Evolutionary conservation across 2,888 invertebrate species (phyloP).

Genomic region (Cylloceria caligata): DNA sequence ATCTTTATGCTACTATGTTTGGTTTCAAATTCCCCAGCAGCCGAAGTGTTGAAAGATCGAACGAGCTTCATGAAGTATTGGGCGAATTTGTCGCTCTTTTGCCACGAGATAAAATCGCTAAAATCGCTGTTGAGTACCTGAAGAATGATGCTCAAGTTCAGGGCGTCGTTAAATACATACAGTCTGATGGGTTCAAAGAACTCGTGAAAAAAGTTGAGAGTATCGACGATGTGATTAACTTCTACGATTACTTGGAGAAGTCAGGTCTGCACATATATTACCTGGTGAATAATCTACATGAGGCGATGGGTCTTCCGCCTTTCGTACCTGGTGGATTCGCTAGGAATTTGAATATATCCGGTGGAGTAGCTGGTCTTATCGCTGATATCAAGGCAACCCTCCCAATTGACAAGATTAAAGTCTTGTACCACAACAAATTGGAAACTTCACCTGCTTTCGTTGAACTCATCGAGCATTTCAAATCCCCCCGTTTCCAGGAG

Average conservation of each 20-base stretch:
- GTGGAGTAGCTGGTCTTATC: slow-evolving; percentile 6
- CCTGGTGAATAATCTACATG: not conserved
- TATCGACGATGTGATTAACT: not conserved
- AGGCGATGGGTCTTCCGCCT: not conserved
- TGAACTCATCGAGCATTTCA: not conserved
- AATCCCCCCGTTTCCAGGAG: not conserved
- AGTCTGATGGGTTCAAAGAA: not conserved
- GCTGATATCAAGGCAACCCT: not conserved
- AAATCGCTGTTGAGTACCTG: not conserved
- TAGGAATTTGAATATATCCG: not conserved
- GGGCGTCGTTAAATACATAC: not conserved
- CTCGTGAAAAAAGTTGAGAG: not conserved
- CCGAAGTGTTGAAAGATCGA: not conserved
- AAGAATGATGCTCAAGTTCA: not conserved
- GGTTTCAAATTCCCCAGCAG: slow-evolving; percentile 38
- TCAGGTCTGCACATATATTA: not conserved
- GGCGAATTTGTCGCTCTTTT: too few relatives aligned
- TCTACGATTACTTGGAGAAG: not conserved
- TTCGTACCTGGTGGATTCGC: not conserved
- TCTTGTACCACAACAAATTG: not conserved
- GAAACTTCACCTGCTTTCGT: not conserved
- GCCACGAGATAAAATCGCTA: too few relatives aligned
- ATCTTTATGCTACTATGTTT: slow-evolving; percentile 51
- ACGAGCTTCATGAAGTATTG: not conserved
- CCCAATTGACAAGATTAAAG: not conserved